Evolutionary conservation across 2,113 vertebrate genomes (phyloP).

Genomic region (Columbina picui): DNA sequence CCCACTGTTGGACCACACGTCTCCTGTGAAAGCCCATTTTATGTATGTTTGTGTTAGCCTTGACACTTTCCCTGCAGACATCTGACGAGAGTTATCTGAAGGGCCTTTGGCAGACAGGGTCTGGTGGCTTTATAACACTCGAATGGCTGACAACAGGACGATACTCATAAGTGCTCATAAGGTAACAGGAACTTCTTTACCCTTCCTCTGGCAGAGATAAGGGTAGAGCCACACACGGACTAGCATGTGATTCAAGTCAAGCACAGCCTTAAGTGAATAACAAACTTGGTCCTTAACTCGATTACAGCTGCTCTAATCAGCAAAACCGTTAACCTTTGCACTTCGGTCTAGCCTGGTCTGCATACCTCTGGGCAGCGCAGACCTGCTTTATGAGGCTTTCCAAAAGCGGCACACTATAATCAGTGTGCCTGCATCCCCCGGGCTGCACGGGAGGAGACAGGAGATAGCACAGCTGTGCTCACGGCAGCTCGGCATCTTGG

Average conservation of each 20-base stretch:
- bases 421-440: neutral
- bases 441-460: neutral
- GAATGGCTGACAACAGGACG: neutral
- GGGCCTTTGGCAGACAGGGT: neutral
- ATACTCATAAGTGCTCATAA: neutral
- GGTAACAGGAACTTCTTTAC: neutral
- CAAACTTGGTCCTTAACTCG: neutral
- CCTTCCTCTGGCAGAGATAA: neutral
- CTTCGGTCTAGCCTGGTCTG: neutral
- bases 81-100: neutral
- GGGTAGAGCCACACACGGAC: neutral
- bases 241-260: neutral
- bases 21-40: neutral
- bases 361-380: neutral
- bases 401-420: neutral
- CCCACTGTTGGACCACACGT: neutral
- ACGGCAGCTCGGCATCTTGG: fast-evolving
- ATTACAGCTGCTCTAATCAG: conserved; percentile 14
- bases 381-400: neutral
- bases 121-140: neutral
- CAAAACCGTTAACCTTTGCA: neutral
- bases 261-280: neutral
- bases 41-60: neutral
- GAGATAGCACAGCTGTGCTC: neutral
- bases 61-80: conserved; percentile 9